Evolutionary conservation across 2,797 vertebrate genomes (phyloP).

Genomic region (Heteromormyrus szaboi): DNA sequence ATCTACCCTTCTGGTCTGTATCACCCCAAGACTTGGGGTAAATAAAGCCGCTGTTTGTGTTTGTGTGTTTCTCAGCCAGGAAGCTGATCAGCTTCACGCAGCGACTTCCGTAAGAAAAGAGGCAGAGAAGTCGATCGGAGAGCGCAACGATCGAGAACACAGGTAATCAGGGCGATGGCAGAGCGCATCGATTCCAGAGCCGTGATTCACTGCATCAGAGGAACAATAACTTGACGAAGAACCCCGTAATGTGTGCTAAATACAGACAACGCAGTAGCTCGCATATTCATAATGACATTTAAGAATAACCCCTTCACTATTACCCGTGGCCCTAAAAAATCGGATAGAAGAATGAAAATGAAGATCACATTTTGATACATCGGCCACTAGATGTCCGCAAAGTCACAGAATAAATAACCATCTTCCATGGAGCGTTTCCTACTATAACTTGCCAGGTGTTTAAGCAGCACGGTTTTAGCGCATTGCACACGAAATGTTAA

Average conservation of each 20-base stretch:
- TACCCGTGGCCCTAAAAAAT: too few relatives aligned
- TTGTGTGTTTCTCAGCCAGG: not conserved
- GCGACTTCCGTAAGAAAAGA: slow-evolving; percentile 30
- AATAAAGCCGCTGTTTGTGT: not conserved
- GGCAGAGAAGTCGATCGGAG: slow-evolving; percentile 22
- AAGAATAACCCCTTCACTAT: not conserved
- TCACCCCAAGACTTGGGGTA: not conserved
- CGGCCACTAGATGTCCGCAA: slow-evolving; percentile 9
- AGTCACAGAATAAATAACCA: not conserved
- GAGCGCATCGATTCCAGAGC: not conserved
- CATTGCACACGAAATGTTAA: not conserved
- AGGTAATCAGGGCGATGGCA: slow-evolving; percentile 11
- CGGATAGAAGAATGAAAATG: not conserved
- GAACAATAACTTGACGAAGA: not conserved
- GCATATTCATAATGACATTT: not conserved
- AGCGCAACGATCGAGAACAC: slow-evolving; percentile 1
- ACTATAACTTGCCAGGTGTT: not conserved
- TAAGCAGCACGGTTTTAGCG: not conserved
- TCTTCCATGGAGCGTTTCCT: not conserved
- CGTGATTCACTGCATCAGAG: not conserved
- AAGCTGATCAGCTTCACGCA: not conserved
- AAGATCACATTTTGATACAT: not conserved
- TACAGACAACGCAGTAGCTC: not conserved
- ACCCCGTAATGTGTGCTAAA: not conserved
- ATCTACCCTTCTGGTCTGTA: not conserved